Conservation (phyloP, 1,140 invertebrate genomes). For the Conus ventricosus region DNA sequence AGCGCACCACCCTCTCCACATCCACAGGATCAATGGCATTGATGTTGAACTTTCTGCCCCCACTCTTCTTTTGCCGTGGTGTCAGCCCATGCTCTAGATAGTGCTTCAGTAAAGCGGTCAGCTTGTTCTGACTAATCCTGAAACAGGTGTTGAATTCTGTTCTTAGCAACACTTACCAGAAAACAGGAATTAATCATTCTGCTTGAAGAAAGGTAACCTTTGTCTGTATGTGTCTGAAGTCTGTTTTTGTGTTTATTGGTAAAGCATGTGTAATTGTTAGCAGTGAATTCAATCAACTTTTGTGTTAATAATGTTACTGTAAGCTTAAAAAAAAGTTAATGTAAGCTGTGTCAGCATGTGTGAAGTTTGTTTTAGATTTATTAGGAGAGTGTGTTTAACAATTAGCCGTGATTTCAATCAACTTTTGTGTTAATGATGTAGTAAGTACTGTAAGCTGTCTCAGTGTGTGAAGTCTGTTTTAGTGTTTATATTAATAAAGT, state of each 20-base stretch:
- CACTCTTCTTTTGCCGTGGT: constrained; percentile 37
- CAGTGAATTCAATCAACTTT: neutral
- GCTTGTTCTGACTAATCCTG: constrained; percentile 40
- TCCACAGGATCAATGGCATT: constrained; percentile 39
- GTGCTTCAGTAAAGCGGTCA: constrained; percentile 40
- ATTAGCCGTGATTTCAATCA: no score
- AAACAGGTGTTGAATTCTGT: neutral
- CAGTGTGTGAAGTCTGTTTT: no score
- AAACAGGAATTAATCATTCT: neutral
- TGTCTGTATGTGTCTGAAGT: neutral
- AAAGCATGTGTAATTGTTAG: neutral
- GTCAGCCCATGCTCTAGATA: constrained; percentile 39
- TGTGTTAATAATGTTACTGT: neutral
- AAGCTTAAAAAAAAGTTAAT: no score
- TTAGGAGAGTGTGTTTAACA: no score
- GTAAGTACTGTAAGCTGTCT: no score
- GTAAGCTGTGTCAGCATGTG: no score
- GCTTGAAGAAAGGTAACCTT: neutral
- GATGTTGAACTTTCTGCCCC: constrained; percentile 36
- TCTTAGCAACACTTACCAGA: no score
- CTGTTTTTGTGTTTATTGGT: neutral
- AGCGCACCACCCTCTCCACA: constrained; percentile 36
- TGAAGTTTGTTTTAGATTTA: no score
- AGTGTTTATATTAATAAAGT: no score
- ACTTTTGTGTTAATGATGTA: no score